These are phyloP conservation scores for Ceraclea dissimilis DNA, from an alignment of 2,888 invertebrate genomes.

Conservation along the genomic window DNA sequence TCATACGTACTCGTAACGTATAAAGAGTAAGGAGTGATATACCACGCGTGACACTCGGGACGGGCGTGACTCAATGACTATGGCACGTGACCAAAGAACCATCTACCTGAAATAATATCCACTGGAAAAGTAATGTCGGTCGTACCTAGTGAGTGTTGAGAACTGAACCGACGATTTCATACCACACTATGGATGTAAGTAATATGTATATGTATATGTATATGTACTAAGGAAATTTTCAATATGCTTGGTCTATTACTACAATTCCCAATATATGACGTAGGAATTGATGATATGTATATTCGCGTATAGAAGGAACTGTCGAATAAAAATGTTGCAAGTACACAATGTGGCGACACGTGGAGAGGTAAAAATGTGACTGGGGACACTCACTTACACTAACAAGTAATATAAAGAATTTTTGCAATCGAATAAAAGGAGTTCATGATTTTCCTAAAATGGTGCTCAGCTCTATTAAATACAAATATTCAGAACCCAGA, in stretches of 20 bases:
- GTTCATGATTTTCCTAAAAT: no score
- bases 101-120: not conserved
- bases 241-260: no score
- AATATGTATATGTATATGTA: no score
- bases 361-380: not conserved
- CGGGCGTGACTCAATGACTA: constrained; percentile 25
- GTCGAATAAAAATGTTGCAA: not conserved
- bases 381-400: not conserved
- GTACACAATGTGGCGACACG: not conserved
- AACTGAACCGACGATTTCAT: no score
- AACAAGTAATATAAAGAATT: not conserved
- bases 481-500: no score
- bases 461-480: no score
- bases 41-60: constrained; percentile 10
- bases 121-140: not conserved
- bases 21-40: not conserved
- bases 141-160: not conserved
- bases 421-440: not conserved
- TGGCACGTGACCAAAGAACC: constrained; percentile 21
- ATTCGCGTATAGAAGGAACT: no score
- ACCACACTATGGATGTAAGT: no score
- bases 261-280: no score
- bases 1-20: no score
- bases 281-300: no score
- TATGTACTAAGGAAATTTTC: no score